These are phyloP conservation scores for Kryptopterus vitreolus DNA, from an alignment of 2,797 vertebrate species.

Conservation along the genomic window DNA sequence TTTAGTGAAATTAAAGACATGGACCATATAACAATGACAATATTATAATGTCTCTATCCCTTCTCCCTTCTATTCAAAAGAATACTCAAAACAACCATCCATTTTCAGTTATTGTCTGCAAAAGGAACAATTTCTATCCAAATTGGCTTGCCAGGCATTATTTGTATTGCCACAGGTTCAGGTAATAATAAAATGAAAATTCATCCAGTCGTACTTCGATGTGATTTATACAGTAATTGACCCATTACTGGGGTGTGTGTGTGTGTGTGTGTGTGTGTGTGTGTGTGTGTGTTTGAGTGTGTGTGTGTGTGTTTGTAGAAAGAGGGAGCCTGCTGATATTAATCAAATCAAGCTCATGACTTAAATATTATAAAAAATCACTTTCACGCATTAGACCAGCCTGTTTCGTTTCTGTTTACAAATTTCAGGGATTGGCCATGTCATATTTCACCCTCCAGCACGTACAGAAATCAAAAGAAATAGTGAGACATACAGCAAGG, in stretches of 20 bases:
- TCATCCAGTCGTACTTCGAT: neutral
- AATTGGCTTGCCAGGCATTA: neutral
- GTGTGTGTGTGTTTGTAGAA: neutral
- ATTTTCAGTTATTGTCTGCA: neutral
- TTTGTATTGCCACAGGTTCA: neutral
- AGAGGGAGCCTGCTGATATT: neutral
- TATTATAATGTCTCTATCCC: neutral
- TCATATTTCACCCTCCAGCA: constrained; percentile 28
- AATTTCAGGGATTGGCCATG: neutral
- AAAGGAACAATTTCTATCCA: neutral
- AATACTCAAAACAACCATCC: neutral
- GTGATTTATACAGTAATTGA: neutral
- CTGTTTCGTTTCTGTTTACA: neutral
- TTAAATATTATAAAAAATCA: constrained; percentile 10
- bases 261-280: neutral
- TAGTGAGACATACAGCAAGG: constrained; percentile 2
- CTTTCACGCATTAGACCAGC: neutral
- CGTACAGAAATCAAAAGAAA: constrained; percentile 59
- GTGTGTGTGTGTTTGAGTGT: neutral
- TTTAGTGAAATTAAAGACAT: neutral
- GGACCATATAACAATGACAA: neutral
- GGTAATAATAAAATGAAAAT: neutral
- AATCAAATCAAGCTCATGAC: neutral
- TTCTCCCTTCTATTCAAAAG: neutral
- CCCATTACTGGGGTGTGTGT: neutral